phyloP scores from a whole-genome alignment of 2,888 invertebrate genomes.

The Frankliniella fusca region DNA sequence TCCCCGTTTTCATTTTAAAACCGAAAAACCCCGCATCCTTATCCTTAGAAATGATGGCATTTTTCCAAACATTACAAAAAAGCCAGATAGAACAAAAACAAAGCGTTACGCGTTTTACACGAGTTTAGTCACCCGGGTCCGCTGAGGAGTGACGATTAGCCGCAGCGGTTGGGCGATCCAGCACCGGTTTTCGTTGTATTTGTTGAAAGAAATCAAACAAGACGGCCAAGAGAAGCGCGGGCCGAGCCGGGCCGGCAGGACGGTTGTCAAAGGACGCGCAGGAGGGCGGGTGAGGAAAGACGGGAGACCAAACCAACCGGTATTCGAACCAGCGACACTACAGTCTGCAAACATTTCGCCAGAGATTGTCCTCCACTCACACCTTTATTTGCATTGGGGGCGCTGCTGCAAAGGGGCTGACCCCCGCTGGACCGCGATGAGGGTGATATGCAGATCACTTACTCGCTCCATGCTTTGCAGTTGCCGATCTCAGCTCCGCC shows the following conservation, averaged over 20 bases:
- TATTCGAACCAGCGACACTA: too few relatives aligned
- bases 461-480: background rate
- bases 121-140: too few relatives aligned
- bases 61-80: too few relatives aligned
- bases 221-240: too few relatives aligned
- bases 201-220: background rate
- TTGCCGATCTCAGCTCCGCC: background rate
- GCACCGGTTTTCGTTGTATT: background rate
- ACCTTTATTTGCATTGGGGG: background rate
- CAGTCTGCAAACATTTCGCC: too few relatives aligned
- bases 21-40: too few relatives aligned
- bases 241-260: background rate
- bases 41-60: too few relatives aligned
- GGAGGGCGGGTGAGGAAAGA: background rate
- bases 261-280: background rate
- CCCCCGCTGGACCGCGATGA: background rate
- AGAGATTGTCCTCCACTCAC: background rate
- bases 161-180: background rate
- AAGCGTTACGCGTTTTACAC: too few relatives aligned
- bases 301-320: background rate
- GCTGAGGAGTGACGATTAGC: too few relatives aligned
- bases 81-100: too few relatives aligned
- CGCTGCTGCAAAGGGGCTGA: background rate
- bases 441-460: slow-evolving; percentile 17
- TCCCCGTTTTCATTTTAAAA: too few relatives aligned